Conservation (phyloP, 2,888 invertebrate species). For the Spilarctia lutea region DNA sequence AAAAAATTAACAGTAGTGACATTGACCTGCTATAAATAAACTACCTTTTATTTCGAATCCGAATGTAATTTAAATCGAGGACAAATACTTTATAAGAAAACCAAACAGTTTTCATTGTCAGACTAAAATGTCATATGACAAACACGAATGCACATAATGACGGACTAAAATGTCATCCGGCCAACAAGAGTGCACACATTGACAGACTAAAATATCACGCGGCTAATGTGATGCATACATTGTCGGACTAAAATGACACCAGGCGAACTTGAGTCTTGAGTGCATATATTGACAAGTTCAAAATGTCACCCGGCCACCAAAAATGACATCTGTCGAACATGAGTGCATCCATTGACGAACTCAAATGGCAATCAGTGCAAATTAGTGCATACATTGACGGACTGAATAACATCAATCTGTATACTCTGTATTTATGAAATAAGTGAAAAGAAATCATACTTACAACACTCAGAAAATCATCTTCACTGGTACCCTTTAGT, state of each 20-base stretch:
- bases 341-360: too few relatives aligned
- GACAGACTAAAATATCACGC: not conserved
- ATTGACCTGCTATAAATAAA: not conserved
- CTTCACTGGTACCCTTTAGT: slow-evolving; percentile 80
- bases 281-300: too few relatives aligned
- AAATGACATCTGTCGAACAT: not conserved
- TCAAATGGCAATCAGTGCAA: too few relatives aligned
- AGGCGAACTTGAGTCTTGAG: not conserved
- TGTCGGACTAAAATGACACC: not conserved
- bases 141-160: too few relatives aligned
- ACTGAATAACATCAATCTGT: too few relatives aligned
- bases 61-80: not conserved
- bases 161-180: not conserved
- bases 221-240: not conserved
- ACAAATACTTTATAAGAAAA: too few relatives aligned
- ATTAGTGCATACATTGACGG: too few relatives aligned
- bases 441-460: slow-evolving; percentile 56
- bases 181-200: not conserved
- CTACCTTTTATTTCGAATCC: not conserved
- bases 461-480: slow-evolving; percentile 90
- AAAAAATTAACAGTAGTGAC: not conserved
- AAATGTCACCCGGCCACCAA: too few relatives aligned
- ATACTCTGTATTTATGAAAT: too few relatives aligned
- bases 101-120: too few relatives aligned
- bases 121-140: not conserved